Percentiles rank a stretch among this genome's conserved stretches.
Conservation (phyloP, 2,888 invertebrate genomes). For the Arctia plantaginis region DNA sequence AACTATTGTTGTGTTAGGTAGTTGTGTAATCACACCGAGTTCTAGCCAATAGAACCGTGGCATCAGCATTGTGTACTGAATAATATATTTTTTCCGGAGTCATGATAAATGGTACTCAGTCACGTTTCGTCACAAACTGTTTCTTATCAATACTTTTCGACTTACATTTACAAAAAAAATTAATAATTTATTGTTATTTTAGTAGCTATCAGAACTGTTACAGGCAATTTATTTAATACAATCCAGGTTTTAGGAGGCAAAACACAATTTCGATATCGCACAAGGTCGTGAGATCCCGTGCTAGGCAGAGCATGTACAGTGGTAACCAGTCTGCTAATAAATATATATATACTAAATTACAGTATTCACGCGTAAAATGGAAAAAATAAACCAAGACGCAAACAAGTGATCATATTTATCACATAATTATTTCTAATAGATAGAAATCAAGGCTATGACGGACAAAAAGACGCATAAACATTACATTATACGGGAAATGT, state of each 20-base stretch:
- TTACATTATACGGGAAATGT: too few species aligned
- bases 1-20: neutral
- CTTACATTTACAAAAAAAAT: neutral
- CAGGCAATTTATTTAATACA: neutral
- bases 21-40: slow-evolving; percentile 13
- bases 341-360: too few species aligned
- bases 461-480: too few species aligned
- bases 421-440: too few species aligned
- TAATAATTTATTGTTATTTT: neutral
- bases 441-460: too few species aligned
- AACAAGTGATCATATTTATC: too few species aligned
- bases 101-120: slow-evolving; percentile 17
- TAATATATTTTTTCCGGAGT: slow-evolving; percentile 52
- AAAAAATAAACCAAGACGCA: too few species aligned
- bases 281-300: too few species aligned
- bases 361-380: too few species aligned
- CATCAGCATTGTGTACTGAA: slow-evolving; percentile 58
- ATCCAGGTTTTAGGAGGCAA: neutral
- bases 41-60: slow-evolving; percentile 27
- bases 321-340: too few species aligned
- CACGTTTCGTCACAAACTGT: neutral
- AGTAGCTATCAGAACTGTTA: neutral
- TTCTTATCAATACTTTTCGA: neutral
- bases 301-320: too few species aligned
- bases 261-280: too few species aligned